A percentile compares a stretch with the other conserved stretches of the same genome.
phyloP scores from a whole-genome alignment of 1,140 invertebrate species.

The Drosophila ohnishii region DNA sequence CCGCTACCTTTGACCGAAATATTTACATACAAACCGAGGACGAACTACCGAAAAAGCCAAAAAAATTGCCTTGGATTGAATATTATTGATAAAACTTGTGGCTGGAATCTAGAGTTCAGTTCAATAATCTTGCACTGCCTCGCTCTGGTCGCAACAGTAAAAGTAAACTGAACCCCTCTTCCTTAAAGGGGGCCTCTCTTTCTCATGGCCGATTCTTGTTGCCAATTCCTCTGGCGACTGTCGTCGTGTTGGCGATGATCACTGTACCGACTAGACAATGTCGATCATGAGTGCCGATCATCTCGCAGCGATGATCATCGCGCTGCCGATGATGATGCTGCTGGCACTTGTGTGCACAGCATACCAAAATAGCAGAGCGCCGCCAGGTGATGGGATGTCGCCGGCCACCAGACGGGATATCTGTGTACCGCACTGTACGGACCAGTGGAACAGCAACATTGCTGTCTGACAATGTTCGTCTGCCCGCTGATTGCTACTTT shows the following conservation, averaged over 20 bases:
- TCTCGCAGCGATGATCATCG: constrained; percentile 50
- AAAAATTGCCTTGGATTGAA: constrained; percentile 67
- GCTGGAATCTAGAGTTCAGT: constrained; percentile 28
- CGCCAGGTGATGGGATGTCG: constrained; percentile 74
- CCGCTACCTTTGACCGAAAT: constrained; percentile 66
- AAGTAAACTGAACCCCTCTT: constrained; percentile 42
- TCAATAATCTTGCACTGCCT: constrained; percentile 45
- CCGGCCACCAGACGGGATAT: constrained; percentile 49
- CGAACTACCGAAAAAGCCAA: constrained; percentile 51
- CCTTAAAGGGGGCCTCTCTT: constrained; percentile 3
- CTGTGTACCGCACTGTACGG: constrained; percentile 17
- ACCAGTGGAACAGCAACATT: constrained; percentile 55
- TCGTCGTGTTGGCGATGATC: constrained; percentile 48
- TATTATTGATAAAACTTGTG: constrained; percentile 82
- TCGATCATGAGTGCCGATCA: constrained; percentile 54
- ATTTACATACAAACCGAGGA: constrained; percentile 50
- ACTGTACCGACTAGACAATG: constrained; percentile 62
- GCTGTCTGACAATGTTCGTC: constrained; percentile 54
- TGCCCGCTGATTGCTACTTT: constrained; percentile 56
- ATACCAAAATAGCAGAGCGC: constrained; percentile 75
- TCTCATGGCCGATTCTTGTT: constrained; percentile 15
- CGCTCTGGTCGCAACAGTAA: constrained; percentile 34
- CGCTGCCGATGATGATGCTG: constrained; percentile 49
- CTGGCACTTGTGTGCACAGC: constrained; percentile 70
- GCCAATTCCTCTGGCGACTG: constrained; percentile 56